phyloP scores from a whole-genome alignment of 2,797 vertebrate species.

The Semotilus atromaculatus region DNA sequence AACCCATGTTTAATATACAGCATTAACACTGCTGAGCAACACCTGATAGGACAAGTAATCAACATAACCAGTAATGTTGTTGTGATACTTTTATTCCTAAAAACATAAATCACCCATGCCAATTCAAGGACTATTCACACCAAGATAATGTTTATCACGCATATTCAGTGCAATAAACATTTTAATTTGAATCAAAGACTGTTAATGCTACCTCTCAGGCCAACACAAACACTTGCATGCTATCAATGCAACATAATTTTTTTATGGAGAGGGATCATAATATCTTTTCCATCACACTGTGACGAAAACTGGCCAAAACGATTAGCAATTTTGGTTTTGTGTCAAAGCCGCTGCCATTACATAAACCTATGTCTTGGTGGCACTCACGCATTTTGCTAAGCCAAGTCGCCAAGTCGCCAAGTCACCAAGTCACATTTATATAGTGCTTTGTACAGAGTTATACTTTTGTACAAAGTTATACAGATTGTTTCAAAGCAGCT shows the following conservation, averaged over 20 bases:
- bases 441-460: no score
- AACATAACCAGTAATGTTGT: slow-evolving; percentile 75
- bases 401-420: no score
- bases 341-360: background rate
- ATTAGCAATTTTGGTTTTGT: background rate
- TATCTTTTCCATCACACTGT: background rate
- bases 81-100: slow-evolving; percentile 66
- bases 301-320: background rate
- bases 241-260: background rate
- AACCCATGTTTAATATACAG: slow-evolving; percentile 78
- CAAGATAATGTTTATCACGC: background rate
- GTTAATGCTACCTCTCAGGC: background rate
- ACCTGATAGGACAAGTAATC: slow-evolving; percentile 60
- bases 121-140: slow-evolving; percentile 63
- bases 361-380: background rate
- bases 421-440: no score
- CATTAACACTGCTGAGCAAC: slow-evolving; percentile 67
- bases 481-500: no score
- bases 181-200: slow-evolving; percentile 14
- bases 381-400: background rate
- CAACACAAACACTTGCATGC: background rate
- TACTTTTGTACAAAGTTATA: no score
- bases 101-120: slow-evolving; percentile 79
- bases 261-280: background rate
- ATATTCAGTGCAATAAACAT: slow-evolving; percentile 27